These are phyloP conservation scores for Otolemur garnettii DNA, from an alignment of 2,113 vertebrate species.

Conservation along the genomic window DNA sequence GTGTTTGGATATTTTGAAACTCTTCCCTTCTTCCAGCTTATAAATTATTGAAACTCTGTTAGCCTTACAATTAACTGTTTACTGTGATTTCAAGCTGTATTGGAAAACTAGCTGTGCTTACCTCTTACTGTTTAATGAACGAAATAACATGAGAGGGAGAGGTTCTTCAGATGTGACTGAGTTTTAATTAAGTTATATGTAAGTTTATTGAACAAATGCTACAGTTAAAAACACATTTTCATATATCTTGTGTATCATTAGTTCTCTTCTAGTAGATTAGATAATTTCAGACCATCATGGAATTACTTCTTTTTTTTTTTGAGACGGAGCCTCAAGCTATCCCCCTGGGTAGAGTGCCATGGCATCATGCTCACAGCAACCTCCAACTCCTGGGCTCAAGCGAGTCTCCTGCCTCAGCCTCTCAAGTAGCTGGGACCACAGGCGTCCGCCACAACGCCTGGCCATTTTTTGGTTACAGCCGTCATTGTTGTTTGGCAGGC, in stretches of 20 bases:
- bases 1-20: slow-evolving; percentile 26
- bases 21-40: slow-evolving; percentile 1
- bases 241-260: neutral
- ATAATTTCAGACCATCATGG: neutral
- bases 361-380: no score
- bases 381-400: no score
- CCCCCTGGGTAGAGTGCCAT: no score
- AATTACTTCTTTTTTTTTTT: slow-evolving; percentile 36
- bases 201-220: slow-evolving; percentile 48
- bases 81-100: slow-evolving; percentile 25
- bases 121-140: slow-evolving; percentile 19
- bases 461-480: no score
- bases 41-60: slow-evolving; percentile 54
- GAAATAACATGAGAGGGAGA: neutral
- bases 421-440: no score
- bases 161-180: neutral
- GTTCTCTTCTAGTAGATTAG: slow-evolving; percentile 21
- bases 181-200: slow-evolving; percentile 59
- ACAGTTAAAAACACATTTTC: slow-evolving; percentile 12
- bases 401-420: no score
- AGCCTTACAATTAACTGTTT: slow-evolving; percentile 35
- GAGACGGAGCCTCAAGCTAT: no score
- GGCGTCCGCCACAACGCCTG: no score
- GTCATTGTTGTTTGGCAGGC: no score
- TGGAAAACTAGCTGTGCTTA: slow-evolving; percentile 48